A percentile compares a stretch with the other conserved stretches of the same genome.
Evolutionary conservation across 2,113 vertebrate species (phyloP).

Genomic region (Hippopotamus amphibius): DNA sequence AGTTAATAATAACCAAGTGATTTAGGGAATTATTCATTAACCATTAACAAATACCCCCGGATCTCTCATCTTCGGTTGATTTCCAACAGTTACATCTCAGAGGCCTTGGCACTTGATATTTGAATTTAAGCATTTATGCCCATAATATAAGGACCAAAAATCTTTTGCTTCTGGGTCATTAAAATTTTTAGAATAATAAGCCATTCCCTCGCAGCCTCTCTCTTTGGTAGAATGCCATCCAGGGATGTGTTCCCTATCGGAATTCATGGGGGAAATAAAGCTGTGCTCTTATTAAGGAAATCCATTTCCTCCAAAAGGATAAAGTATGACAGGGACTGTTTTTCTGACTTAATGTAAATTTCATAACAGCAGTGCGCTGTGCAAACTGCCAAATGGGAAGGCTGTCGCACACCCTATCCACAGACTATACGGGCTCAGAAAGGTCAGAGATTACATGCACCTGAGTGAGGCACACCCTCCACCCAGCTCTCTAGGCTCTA

Average conservation of each 20-base stretch:
- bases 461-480: rapidly evolving
- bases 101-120: conserved; percentile 47
- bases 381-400: not conserved
- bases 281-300: conserved; percentile 61
- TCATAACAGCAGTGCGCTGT: not conserved
- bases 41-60: not conserved
- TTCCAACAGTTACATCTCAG: conserved; percentile 38
- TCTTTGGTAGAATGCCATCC: not conserved
- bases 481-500: not conserved
- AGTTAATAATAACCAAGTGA: not conserved
- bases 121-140: conserved; percentile 63
- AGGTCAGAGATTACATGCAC: not conserved
- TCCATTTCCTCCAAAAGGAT: conserved; percentile 61
- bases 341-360: conserved; percentile 44
- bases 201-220: not conserved
- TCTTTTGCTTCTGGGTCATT: conserved; percentile 71
- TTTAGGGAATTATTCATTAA: not conserved
- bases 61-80: not conserved
- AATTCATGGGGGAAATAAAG: conserved; percentile 72
- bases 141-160: conserved; percentile 56
- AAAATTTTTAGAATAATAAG: conserved; percentile 58
- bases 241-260: conserved; percentile 38
- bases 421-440: not conserved
- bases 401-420: rapidly evolving
- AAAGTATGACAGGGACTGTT: conserved; percentile 61